These are phyloP conservation scores for Ascidia mentula DNA, from an alignment of 23 tunicate species.

Conservation along the genomic window DNA sequence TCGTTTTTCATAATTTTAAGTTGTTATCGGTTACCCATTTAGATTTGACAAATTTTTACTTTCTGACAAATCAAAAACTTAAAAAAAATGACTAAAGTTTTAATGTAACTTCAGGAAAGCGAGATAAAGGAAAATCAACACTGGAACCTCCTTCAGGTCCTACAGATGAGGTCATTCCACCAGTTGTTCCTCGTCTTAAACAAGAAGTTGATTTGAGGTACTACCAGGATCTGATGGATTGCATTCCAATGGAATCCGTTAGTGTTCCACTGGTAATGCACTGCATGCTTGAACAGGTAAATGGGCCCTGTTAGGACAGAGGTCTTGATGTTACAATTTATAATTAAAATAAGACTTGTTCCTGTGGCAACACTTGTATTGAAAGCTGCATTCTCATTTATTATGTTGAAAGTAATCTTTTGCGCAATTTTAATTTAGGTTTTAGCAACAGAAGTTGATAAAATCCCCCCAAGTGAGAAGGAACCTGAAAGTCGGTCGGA, in stretches of 20 bases:
- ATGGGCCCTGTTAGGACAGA: no score
- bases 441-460: conserved; percentile 72
- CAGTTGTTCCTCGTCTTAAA: conserved; percentile 41
- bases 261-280: conserved; percentile 82
- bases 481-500: conserved; percentile 45
- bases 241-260: conserved; percentile 82
- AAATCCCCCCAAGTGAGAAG: conserved; percentile 65
- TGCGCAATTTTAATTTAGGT: conserved; percentile 47
- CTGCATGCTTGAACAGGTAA: conserved; percentile 94
- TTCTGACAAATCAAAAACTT: no score
- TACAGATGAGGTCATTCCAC: conserved; percentile 69
- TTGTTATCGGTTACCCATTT: no score
- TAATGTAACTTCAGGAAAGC: conserved; percentile 40
- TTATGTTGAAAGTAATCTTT: no score
- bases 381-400: no score
- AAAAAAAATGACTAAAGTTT: not conserved
- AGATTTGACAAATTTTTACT: no score
- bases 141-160: conserved; percentile 40
- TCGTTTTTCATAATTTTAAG: no score
- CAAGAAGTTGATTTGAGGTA: conserved; percentile 53
- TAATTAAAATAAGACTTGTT: no score
- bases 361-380: no score
- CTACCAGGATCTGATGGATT: conserved; percentile 76
- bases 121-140: conserved; percentile 64
- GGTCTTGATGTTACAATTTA: no score